Conservation (phyloP, 2,113 vertebrate genomes). For the Corvus moneduloides region DNA sequence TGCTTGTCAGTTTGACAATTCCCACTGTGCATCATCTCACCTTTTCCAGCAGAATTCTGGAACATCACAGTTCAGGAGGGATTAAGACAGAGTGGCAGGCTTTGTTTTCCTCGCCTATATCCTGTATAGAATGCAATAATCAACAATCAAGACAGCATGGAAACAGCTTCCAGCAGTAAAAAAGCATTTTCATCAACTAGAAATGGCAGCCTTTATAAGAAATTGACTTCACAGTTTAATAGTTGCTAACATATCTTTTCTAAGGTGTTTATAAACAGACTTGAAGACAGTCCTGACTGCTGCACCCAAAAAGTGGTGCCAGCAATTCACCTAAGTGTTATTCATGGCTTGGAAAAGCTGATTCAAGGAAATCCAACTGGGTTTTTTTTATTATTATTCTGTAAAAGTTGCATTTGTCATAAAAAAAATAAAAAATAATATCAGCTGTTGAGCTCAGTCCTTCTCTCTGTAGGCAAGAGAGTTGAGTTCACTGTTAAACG, state of each 20-base stretch:
- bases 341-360: conserved; percentile 55
- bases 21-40: neutral
- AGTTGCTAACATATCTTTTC: conserved; percentile 28
- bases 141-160: neutral
- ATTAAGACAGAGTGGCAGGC: conserved; percentile 4
- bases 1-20: neutral
- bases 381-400: neutral
- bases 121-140: neutral
- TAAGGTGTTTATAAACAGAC: conserved; percentile 26
- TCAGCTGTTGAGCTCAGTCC: neutral
- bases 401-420: conserved; percentile 46
- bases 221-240: conserved; percentile 58
- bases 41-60: neutral
- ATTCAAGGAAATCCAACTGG: conserved; percentile 45
- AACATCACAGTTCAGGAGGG: neutral
- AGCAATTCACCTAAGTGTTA: conserved; percentile 4
- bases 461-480: neutral
- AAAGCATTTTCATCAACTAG: conserved; percentile 2
- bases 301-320: conserved; percentile 22
- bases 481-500: neutral
- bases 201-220: conserved; percentile 15
- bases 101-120: neutral
- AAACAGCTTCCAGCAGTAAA: neutral
- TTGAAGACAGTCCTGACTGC: neutral
- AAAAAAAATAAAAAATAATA: neutral